Percentiles rank a stretch among this genome's conserved stretches.
phyloP scores from a whole-genome alignment of 2,113 vertebrate species.

The Eulemur rufifrons region DNA sequence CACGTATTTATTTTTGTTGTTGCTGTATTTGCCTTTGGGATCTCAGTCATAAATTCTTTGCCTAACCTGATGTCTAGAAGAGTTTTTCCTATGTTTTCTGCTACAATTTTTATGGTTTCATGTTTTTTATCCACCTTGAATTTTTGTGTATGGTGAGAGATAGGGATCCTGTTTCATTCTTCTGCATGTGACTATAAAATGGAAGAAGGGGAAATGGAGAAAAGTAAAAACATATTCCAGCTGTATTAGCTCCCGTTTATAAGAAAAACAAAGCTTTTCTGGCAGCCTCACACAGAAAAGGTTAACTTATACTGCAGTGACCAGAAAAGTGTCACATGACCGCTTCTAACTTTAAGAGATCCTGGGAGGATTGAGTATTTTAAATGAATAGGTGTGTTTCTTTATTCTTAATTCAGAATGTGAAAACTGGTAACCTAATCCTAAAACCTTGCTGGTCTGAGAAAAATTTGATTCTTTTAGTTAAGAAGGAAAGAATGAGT shows the following conservation, averaged over 20 bases:
- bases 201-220: background rate
- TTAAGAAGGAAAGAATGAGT: background rate
- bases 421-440: background rate
- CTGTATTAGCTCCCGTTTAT: background rate
- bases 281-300: background rate
- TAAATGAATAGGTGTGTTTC: background rate
- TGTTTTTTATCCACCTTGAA: no score
- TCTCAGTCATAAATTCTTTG: no score
- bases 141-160: no score
- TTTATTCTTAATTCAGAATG: background rate
- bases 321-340: background rate
- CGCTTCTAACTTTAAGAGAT: background rate
- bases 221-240: background rate
- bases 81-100: no score
- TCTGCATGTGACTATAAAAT: background rate
- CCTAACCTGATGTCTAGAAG: no score
- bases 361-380: background rate
- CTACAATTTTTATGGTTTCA: no score
- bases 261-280: background rate
- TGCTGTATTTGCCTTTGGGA: no score
- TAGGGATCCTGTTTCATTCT: no score
- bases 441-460: background rate
- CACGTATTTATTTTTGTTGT: no score
- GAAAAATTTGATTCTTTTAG: background rate
- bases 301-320: background rate